phyloP scores from a whole-genome alignment of 2,113 vertebrate species.

The Tylochromis polylepis region DNA sequence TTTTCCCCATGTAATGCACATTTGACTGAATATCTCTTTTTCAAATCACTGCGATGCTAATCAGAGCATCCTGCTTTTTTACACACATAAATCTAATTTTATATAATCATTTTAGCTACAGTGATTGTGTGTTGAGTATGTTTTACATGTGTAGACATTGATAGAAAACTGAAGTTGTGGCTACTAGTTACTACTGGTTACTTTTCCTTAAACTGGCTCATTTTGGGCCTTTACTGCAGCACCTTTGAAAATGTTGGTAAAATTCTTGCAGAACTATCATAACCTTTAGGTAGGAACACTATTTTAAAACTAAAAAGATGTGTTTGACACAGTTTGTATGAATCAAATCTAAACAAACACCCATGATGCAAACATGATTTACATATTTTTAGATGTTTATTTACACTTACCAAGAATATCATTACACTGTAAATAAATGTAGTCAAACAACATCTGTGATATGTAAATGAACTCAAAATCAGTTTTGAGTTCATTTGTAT shows the following conservation, averaged over 20 bases:
- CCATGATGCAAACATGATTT: neutral
- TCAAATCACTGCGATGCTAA: neutral
- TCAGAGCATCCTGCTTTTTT: neutral
- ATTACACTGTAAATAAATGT: neutral
- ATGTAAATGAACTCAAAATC: neutral
- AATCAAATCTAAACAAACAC: neutral
- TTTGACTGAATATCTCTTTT: neutral
- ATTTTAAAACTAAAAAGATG: neutral
- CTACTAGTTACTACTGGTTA: neutral
- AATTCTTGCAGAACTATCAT: neutral
- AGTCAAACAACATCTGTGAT: neutral
- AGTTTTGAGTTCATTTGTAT: neutral
- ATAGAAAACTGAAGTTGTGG: neutral
- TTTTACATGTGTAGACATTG: neutral
- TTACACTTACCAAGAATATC: neutral
- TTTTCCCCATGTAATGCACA: neutral
- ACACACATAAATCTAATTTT: neutral
- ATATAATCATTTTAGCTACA: neutral
- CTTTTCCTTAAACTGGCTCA: neutral
- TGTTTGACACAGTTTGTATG: neutral
- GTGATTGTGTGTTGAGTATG: neutral
- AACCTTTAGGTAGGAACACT: neutral
- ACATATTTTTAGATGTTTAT: neutral
- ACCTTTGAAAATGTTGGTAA: neutral
- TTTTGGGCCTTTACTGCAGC: neutral